Conservation (phyloP, 2,797 vertebrate species). For the Platalea minor region DNA sequence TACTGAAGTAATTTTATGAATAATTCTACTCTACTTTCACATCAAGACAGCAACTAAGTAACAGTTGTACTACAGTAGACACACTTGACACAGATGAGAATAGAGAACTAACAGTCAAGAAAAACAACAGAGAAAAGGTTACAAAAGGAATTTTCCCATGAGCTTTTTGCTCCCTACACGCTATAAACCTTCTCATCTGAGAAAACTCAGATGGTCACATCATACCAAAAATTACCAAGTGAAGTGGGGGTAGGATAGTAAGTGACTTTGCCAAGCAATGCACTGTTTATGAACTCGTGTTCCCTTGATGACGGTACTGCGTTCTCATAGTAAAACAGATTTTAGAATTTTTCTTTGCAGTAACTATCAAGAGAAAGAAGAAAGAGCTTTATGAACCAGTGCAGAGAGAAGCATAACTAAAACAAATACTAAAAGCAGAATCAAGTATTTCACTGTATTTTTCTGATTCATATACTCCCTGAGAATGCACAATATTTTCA, state of each 20-base stretch:
- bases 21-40: not conserved
- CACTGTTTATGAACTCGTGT: slow-evolving; percentile 52
- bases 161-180: slow-evolving; percentile 70
- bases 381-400: not conserved
- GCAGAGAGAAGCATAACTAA: not conserved
- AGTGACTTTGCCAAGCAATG: slow-evolving; percentile 38
- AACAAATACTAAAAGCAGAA: not conserved
- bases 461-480: not conserved
- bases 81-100: slow-evolving; percentile 37
- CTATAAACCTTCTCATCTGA: slow-evolving; percentile 74
- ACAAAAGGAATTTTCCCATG: slow-evolving; percentile 80
- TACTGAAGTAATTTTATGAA: not conserved
- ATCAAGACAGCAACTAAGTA: slow-evolving; percentile 4
- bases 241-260: slow-evolving; percentile 35
- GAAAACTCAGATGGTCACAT: slow-evolving; percentile 70
- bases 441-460: not conserved
- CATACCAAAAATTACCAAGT: slow-evolving; percentile 57
- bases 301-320: slow-evolving; percentile 43
- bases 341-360: not conserved
- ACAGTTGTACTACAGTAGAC: not conserved
- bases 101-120: slow-evolving; percentile 39
- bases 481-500: not conserved
- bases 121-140: slow-evolving; percentile 73
- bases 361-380: not conserved
- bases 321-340: not conserved